Evolutionary conservation across 2,888 invertebrate genomes (phyloP), one percentile per base, ranked within the genome.

Genomic region (Dioctria rufipes): DNA sequence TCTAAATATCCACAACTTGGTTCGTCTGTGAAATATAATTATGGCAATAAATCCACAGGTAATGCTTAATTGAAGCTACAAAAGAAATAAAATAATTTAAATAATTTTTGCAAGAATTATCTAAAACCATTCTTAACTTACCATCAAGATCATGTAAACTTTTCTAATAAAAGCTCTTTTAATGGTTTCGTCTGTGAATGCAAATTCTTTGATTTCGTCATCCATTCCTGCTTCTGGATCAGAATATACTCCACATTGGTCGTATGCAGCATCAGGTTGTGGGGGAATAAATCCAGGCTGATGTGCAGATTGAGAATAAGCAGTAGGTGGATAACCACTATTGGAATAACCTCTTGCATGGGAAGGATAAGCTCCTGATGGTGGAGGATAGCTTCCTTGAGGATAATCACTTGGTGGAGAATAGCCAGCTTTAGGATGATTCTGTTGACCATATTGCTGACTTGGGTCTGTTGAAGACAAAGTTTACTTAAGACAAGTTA

Each of bases 41-140:
- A 96, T 89, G 1, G 93, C 90, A 82, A 98, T 95, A 88, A 97
- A 93, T 0, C 90, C 91, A 85, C 95, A 90, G 0, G 97, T 96
- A 78, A 98, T 91, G 8, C 93, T 85, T 80, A 98, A 90, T 89
- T 98, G 98, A 40, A 92, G 91, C 94, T 96, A 46, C n/a, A 77
- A 25, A n/a, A 89, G 9, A 91, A 90, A 85, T 82, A 84, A 40
- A 39, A n/a, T 11, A 42, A 39, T n/a, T 54, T n/a, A 46, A 6
- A 11, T 4, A 49, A 46, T 9, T 37, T 65, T 51, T 9, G 25
- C 9, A 11, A 5, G 60, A 65, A 60, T 46, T 8, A 2, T 3
- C 5, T 8, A 25, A 25, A 25, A 25, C 3, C 3, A 9, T 42
- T n/a, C n/a, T 6, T 39, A 49, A 3, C 25, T 85, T 80, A 89